These are phyloP conservation scores for Gari tellinella DNA, from an alignment of 2,888 invertebrate species.

Conservation along the genomic window DNA sequence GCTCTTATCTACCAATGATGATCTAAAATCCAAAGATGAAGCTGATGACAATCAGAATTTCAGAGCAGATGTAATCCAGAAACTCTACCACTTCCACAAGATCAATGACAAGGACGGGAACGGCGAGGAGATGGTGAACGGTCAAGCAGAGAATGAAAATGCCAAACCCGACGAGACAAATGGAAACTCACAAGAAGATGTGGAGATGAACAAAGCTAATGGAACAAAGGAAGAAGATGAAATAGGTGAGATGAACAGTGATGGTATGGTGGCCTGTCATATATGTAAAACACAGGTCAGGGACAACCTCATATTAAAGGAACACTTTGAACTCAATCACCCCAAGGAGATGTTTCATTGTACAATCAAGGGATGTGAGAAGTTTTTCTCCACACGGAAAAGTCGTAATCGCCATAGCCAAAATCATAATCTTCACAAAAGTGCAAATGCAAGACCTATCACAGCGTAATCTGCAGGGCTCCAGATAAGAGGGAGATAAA, in stretches of 20 bases:
- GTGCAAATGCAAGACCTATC: slow-evolving; percentile 15
- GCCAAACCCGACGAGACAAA: slow-evolving; percentile 55
- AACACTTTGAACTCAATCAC: slow-evolving; percentile 90
- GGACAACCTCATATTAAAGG: slow-evolving; percentile 88
- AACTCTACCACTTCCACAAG: slow-evolving; percentile 51
- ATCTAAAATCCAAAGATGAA: slow-evolving; percentile 46
- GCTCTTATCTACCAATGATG: slow-evolving; percentile 86
- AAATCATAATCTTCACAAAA: slow-evolving; percentile 87
- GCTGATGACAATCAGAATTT: slow-evolving; percentile 59
- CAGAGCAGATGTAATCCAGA: slow-evolving; percentile 59
- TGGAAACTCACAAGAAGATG: slow-evolving; percentile 36
- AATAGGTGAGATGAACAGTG: slow-evolving; percentile 22
- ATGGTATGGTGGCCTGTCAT: slow-evolving; percentile 88
- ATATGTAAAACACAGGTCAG: slow-evolving; percentile 89
- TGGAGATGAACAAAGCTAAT: slow-evolving; percentile 23
- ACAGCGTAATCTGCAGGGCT: background rate
- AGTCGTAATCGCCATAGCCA: slow-evolving; percentile 92
- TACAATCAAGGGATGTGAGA: slow-evolving; percentile 91
- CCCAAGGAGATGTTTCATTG: slow-evolving; percentile 90
- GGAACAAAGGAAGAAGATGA: slow-evolving; percentile 27
- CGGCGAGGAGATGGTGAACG: slow-evolving; percentile 42
- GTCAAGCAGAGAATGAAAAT: slow-evolving; percentile 42
- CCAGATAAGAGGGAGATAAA: too few relatives aligned
- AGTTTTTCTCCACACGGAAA: slow-evolving; percentile 90
- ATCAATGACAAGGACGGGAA: slow-evolving; percentile 22